Conservation (phyloP, 2,113 vertebrate genomes). For the Coreoperca whiteheadi region DNA sequence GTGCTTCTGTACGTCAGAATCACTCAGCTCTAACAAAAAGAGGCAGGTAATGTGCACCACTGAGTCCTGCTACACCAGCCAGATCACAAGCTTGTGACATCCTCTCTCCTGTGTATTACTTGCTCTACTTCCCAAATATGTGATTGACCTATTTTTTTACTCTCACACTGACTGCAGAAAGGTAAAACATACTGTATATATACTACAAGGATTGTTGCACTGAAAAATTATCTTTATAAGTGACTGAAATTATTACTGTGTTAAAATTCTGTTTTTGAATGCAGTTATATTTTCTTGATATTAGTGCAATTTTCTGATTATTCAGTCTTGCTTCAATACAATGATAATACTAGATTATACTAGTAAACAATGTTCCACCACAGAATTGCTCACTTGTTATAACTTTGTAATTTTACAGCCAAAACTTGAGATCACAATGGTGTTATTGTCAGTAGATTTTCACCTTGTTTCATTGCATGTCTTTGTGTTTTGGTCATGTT, state of each 20-base stretch:
- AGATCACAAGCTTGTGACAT: slow-evolving; percentile 7
- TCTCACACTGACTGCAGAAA: not conserved
- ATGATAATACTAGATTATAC: not conserved
- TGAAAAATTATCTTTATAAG: not conserved
- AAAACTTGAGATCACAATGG: not conserved
- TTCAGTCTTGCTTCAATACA: not conserved
- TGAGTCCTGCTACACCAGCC: slow-evolving; percentile 15
- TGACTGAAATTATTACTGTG: not conserved
- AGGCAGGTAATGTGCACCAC: slow-evolving; percentile 2
- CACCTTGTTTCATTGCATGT: not conserved
- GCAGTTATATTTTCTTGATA: not conserved
- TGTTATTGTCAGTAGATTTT: not conserved
- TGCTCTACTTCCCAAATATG: slow-evolving; percentile 6
- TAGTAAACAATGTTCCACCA: not conserved
- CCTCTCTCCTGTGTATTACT: not conserved
- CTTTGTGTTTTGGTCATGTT: not conserved
- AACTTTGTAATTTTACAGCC: not conserved
- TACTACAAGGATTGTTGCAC: not conserved
- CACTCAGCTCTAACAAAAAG: not conserved
- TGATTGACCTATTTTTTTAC: not conserved
- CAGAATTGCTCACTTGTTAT: not conserved
- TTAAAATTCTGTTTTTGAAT: not conserved
- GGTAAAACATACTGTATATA: not conserved
- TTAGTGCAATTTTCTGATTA: not conserved
- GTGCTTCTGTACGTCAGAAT: slow-evolving; percentile 6